A percentile compares a stretch with the other conserved stretches of the same genome.
These are phyloP conservation scores for Lepidocyrtinus sp. DNA, from an alignment of 2,888 invertebrate species.

Conservation along the genomic window DNA sequence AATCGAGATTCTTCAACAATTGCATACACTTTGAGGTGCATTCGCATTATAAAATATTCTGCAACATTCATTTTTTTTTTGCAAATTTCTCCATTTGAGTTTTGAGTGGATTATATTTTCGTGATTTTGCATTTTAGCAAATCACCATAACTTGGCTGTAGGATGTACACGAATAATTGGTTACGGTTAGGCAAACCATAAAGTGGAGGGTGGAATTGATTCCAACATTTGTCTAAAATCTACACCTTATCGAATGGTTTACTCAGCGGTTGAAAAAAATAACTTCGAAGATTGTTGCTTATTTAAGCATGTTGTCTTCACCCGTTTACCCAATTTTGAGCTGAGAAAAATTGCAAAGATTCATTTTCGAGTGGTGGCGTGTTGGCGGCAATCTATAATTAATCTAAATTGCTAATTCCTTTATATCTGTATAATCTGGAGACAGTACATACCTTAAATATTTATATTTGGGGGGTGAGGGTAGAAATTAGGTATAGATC, in stretches of 20 bases:
- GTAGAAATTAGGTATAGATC: too few relatives aligned
- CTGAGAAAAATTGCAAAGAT: neutral
- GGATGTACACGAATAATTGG: neutral
- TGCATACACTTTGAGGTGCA: neutral
- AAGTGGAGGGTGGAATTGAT: neutral
- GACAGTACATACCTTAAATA: neutral
- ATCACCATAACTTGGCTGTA: neutral
- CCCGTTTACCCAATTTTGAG: too few relatives aligned
- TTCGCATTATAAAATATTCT: too few relatives aligned
- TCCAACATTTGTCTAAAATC: neutral
- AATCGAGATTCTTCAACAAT: too few relatives aligned
- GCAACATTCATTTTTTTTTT: neutral
- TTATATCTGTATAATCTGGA: neutral
- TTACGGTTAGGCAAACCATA: too few relatives aligned
- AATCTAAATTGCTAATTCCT: constrained; percentile 1
- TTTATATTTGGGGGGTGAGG: neutral
- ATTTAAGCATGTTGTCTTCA: too few relatives aligned
- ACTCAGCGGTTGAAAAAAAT: neutral
- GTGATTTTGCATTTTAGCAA: neutral
- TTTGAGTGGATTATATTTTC: neutral
- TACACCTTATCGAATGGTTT: neutral
- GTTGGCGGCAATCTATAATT: neutral
- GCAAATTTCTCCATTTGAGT: neutral
- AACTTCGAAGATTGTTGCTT: too few relatives aligned
- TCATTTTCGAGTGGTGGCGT: neutral